A percentile compares a stretch with the other conserved stretches of the same genome.
phyloP scores from a whole-genome alignment of 2,797 vertebrate genomes.

The Cheirogaleus major region DNA sequence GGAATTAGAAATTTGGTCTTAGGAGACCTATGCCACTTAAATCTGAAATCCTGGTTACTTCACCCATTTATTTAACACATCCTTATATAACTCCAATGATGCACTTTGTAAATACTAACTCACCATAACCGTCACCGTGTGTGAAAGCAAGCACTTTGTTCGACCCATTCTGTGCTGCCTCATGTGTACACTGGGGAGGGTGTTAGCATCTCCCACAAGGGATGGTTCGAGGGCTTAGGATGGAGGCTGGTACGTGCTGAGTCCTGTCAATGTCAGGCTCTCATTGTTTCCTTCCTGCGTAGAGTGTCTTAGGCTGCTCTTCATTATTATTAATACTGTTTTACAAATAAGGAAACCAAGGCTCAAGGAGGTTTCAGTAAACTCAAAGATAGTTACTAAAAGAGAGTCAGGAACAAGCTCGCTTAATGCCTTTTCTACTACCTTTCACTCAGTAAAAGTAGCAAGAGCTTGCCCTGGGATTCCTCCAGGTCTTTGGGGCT shows the following conservation, averaged over 20 bases:
- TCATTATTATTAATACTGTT: accelerated
- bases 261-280: accelerated
- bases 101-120: background rate
- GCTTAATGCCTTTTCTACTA: background rate
- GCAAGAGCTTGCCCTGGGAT: background rate
- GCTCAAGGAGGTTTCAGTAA: background rate
- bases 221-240: background rate
- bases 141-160: accelerated
- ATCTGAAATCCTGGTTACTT: background rate
- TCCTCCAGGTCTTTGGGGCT: background rate
- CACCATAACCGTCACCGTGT: accelerated
- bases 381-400: background rate
- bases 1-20: background rate
- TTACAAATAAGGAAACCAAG: background rate
- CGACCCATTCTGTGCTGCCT: accelerated
- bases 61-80: background rate
- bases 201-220: accelerated
- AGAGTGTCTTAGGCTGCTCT: background rate
- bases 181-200: accelerated
- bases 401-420: background rate
- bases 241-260: accelerated
- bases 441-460: background rate
- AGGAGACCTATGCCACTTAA: background rate
- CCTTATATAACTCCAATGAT: accelerated
- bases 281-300: background rate